Conservation (phyloP, 2,888 invertebrate genomes). For the Liodrosophila aerea region DNA sequence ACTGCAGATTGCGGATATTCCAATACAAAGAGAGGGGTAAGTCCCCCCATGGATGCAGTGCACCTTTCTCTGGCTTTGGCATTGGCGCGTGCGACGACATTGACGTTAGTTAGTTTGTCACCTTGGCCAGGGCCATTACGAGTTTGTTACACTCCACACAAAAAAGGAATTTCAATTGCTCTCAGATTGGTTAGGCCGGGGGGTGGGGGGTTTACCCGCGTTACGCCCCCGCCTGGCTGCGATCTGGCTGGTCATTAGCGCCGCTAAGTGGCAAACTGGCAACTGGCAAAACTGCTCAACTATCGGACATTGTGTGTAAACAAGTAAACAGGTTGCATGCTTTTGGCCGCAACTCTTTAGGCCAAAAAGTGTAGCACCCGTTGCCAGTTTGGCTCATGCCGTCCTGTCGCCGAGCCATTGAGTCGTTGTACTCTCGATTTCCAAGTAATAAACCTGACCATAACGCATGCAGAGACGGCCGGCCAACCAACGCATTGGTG, state of each 20-base stretch:
- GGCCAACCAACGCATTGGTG: conserved; percentile 45
- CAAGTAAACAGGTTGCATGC: conserved; percentile 41
- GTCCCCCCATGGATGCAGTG: conserved; percentile 5
- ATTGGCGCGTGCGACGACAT: conserved; percentile 64
- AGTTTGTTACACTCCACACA: conserved; percentile 64
- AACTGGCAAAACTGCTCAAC: conserved; percentile 52
- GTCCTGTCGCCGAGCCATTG: conserved; percentile 45
- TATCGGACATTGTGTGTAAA: conserved; percentile 13
- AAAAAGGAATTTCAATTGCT: conserved; percentile 59
- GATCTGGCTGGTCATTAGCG: conserved; percentile 64
- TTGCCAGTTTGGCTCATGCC: conserved; percentile 22
- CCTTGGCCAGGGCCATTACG: conserved; percentile 37
- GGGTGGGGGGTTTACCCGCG: conserved; percentile 16
- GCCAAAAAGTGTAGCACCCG: conserved; percentile 72
- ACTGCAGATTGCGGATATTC: conserved; percentile 60
- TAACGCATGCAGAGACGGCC: conserved; percentile 15
- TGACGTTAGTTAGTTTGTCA: conserved; percentile 17
- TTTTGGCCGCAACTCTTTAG: conserved; percentile 58
- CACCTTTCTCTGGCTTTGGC: conserved; percentile 56
- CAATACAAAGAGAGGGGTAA: too few relatives aligned
- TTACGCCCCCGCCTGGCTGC: conserved; percentile 63
- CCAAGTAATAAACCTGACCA: conserved; percentile 62
- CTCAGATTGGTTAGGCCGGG: conserved; percentile 49
- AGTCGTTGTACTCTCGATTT: conserved; percentile 77
- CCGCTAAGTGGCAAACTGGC: conserved; percentile 64